Base-by-base conservation (phyloP, 2,888 invertebrate species). In the Junonia oenone region DNA sequence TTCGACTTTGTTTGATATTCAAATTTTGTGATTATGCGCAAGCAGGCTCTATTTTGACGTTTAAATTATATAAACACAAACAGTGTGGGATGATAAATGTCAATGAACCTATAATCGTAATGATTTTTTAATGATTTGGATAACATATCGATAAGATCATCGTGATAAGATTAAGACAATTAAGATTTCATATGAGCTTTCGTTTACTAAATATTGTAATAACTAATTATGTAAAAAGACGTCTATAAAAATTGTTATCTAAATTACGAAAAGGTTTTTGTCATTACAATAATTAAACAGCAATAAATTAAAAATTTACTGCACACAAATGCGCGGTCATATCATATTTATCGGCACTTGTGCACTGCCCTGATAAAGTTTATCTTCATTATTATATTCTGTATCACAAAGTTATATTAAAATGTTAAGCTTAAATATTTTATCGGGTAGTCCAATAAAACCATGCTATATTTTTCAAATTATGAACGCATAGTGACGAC, bases 1-100 rank as follows among this genome's bases (percentile, higher is more conserved):
- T 59, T 49, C 61, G 62, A 60, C 63, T 65, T 65, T 63, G 68
- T 66, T 68, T 67, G 68, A 67, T 68, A 68, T 75, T 75, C 68
- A 69, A 73, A 72, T 67, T 64, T 55, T 29, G 45, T 61, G 63
- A 65, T 67, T 67, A 59, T 62, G 54, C 57, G 38, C 17, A 37
- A 26, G 55, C 51, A 55, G 37, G 49, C 47, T 55, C 50, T 47
- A 46, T 54, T 58, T 57, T 49, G 49, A 37, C 45, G 37, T 45
- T 11, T 27, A 50, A 40, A 54, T 35, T 22, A 14, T 35, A 51
- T 33, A 14, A 33, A 53, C 19, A 54, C 33, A 47, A 33, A 11
- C 47, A 26, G 40, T 22, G 8, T 8, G 13, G 3, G 22, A n/a
- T 43, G 22, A 13, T 13, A 8, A 6, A 13, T 22, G n/a, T 43